These are phyloP conservation scores for Clarias laeviceps DNA, from an alignment of 2,797 vertebrate species.

Conservation along the genomic window DNA sequence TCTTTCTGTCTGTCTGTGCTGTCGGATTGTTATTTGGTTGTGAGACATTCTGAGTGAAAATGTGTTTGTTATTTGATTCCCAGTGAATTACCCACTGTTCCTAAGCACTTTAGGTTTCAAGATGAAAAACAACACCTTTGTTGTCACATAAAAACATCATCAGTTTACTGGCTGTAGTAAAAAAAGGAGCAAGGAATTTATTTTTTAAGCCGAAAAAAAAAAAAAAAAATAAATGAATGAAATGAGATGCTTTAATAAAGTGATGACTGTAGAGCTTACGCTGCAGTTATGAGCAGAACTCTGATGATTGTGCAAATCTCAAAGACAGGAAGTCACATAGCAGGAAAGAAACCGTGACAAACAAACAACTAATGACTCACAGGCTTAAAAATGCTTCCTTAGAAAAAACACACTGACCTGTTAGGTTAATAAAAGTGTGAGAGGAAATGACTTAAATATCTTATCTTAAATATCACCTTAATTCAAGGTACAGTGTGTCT, in stretches of 20 bases:
- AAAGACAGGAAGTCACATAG: slow-evolving; percentile 23
- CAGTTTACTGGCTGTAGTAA: background rate
- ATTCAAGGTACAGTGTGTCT: background rate
- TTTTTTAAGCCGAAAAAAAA: background rate
- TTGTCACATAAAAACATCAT: background rate
- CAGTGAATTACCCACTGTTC: background rate
- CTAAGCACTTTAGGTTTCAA: background rate
- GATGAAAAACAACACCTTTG: background rate
- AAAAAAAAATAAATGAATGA: background rate
- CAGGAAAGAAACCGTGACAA: slow-evolving; percentile 12
- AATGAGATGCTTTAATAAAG: background rate
- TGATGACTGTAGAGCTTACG: slow-evolving; percentile 8
- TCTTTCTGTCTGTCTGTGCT: background rate
- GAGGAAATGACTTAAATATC: background rate
- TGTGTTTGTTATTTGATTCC: background rate
- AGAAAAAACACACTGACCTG: background rate
- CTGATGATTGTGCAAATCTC: slow-evolving; percentile 35
- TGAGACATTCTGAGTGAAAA: background rate
- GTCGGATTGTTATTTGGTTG: background rate
- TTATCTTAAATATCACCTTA: background rate
- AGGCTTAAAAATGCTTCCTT: slow-evolving; percentile 32
- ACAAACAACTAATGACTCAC: slow-evolving; percentile 12
- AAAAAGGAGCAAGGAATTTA: too few relatives aligned
- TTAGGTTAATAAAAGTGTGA: background rate
- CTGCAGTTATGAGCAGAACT: slow-evolving; percentile 24